These are phyloP conservation scores for Nothoprocta perdicaria DNA, from an alignment of 2,113 vertebrate species.

Conservation along the genomic window DNA sequence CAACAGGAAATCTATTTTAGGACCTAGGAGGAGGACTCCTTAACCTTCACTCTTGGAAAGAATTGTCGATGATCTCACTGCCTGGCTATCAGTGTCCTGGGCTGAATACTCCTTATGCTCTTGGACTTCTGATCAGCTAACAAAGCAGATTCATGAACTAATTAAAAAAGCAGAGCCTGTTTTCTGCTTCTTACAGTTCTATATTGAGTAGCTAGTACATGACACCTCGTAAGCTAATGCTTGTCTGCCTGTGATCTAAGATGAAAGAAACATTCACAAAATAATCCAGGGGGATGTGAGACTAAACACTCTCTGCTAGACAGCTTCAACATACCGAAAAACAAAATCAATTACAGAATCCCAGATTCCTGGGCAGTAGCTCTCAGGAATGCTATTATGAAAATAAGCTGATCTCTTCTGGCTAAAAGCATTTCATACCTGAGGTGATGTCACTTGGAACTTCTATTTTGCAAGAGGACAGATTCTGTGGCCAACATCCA, in stretches of 20 bases:
- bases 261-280: slow-evolving; percentile 54
- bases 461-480: slow-evolving; percentile 17
- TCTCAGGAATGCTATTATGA: neutral
- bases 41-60: slow-evolving; percentile 54
- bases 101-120: slow-evolving; percentile 62
- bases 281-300: slow-evolving; percentile 42
- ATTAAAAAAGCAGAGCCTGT: slow-evolving; percentile 49
- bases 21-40: slow-evolving; percentile 39
- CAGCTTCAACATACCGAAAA: neutral
- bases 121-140: slow-evolving; percentile 49
- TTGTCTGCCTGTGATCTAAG: slow-evolving; percentile 52
- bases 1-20: slow-evolving; percentile 70
- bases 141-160: slow-evolving; percentile 59
- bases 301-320: neutral
- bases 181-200: slow-evolving; percentile 58
- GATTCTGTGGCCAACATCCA: neutral
- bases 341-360: neutral
- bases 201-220: slow-evolving; percentile 63
- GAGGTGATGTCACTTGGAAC: slow-evolving; percentile 12
- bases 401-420: neutral
- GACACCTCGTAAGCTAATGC: slow-evolving; percentile 63
- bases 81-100: slow-evolving; percentile 54
- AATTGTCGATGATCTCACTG: slow-evolving; percentile 44
- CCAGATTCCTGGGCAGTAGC: neutral
- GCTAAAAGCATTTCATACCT: slow-evolving; percentile 32